Evolutionary conservation across 2,797 vertebrate genomes (phyloP), one percentile per base, ranked within the genome.

Genomic region (Gadopsis marmoratus): DNA sequence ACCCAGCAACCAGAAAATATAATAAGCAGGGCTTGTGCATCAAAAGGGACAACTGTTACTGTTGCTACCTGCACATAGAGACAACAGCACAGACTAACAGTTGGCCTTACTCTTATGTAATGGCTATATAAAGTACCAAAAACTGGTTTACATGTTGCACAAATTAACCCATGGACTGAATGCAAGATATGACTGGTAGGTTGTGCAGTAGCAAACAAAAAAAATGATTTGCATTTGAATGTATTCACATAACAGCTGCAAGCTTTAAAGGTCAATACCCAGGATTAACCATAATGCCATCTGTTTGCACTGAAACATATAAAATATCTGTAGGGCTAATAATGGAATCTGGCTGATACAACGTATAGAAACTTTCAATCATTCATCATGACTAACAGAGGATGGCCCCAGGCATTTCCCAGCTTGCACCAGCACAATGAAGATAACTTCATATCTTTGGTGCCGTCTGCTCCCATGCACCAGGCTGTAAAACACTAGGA

Each of bases 401-500:
- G 61, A 63, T 33, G 21, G 59, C 77, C 74, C 45, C 63, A 31
- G 74, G 72, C 63, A 14, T 86, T 85, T 82, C 55, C 82, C 74
- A 84, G 41, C 53, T 41, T 76, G 60, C 61, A 72, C 14, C 47
- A 75, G n/a, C 51, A 53, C 84, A 43, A 78, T 79, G 12, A 4
- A 81, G 81, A 90, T 87, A 90, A 81, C 37, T 56, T 79, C 47
- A 54, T 86, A 83, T 87, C 77, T 83, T 33, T 58, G 33, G 53
- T 66, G 71, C 47, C 78, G 86, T 87, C 88, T 88, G 78, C 55
- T 80, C 75, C 41, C 56, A 63, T 69, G 77, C 67, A 87, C 81
- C 75, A 47, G 74, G 69, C 70, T 76, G 67, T 71, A 80, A 87
- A 85, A 78, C 29, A 79, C 37, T 26, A 62, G 65, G 31, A 73